Conservation (phyloP, 2,888 invertebrate species). For the Miltochrista miniata region DNA sequence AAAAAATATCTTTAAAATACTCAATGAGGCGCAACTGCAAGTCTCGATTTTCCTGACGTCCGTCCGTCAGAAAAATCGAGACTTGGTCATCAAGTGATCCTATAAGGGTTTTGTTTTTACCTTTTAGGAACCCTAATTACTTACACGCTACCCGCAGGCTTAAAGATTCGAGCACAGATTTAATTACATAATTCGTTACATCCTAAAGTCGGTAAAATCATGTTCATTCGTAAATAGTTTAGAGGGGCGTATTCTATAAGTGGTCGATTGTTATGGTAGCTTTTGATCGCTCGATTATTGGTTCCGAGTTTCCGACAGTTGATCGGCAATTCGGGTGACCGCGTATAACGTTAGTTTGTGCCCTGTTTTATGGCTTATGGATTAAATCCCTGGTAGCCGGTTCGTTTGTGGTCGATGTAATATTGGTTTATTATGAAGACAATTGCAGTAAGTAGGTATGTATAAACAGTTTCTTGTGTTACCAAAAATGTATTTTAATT, state of each 20-base stretch:
- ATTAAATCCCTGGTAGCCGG: constrained; percentile 14
- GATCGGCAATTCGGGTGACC: constrained; percentile 5
- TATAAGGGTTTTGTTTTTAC: neutral
- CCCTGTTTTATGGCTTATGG: constrained; percentile 11
- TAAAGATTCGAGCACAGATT: constrained; percentile 3
- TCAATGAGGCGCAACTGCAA: too few species aligned
- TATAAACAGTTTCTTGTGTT: too few species aligned
- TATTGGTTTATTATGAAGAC: neutral
- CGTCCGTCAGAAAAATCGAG: too few species aligned
- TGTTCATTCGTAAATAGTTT: constrained; percentile 19
- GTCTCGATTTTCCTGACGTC: too few species aligned
- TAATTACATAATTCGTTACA: constrained; percentile 14
- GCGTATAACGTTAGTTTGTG: constrained; percentile 16
- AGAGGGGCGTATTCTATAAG: constrained; percentile 21
- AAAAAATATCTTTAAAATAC: too few species aligned
- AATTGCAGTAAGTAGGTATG: neutral
- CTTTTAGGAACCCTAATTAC: neutral
- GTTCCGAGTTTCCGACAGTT: constrained; percentile 12
- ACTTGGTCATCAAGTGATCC: too few species aligned
- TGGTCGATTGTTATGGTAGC: constrained; percentile 6
- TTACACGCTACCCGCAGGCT: too few species aligned
- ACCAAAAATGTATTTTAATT: too few species aligned
- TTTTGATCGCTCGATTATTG: constrained; percentile 25
- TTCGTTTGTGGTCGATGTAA: constrained; percentile 10
- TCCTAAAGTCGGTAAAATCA: constrained; percentile 13